Conservation (phyloP, 2,113 vertebrate species). For the Pangasianodon gigas region DNA sequence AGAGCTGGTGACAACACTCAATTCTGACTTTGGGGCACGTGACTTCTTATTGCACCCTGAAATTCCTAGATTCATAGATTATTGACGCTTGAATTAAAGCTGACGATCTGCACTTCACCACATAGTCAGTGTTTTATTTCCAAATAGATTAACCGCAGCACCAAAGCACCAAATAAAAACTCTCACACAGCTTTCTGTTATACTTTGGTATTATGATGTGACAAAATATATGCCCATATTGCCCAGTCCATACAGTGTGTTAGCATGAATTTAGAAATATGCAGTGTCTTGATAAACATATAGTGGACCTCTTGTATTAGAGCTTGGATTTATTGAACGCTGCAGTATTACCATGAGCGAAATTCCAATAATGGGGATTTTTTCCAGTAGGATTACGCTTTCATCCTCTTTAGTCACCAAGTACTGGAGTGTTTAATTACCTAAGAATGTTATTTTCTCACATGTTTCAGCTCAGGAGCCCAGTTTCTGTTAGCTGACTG, state of each 20-base stretch:
- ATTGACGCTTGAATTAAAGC: not conserved
- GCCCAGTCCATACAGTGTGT: not conserved
- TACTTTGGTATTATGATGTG: not conserved
- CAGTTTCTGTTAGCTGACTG: not conserved
- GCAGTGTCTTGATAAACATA: not conserved
- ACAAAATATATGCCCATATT: not conserved
- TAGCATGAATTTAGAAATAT: not conserved
- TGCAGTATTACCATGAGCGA: not conserved
- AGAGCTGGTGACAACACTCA: not conserved
- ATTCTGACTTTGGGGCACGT: not conserved
- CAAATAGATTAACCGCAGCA: not conserved
- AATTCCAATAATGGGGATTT: slow-evolving; percentile 30
- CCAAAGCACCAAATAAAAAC: not conserved
- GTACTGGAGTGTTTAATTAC: slow-evolving; percentile 12
- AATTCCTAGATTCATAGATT: not conserved
- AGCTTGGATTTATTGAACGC: not conserved
- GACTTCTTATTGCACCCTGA: not conserved
- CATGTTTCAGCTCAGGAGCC: not conserved
- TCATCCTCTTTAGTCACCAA: slow-evolving; percentile 45
- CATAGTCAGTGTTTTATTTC: not conserved
- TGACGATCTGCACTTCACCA: not conserved
- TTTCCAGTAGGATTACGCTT: slow-evolving; percentile 46
- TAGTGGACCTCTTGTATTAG: not conserved
- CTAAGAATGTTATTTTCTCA: not conserved
- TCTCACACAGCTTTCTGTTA: not conserved